Base-by-base conservation (phyloP, 2,797 vertebrate species). In the Microctenopoma steveboyesi region DNA sequence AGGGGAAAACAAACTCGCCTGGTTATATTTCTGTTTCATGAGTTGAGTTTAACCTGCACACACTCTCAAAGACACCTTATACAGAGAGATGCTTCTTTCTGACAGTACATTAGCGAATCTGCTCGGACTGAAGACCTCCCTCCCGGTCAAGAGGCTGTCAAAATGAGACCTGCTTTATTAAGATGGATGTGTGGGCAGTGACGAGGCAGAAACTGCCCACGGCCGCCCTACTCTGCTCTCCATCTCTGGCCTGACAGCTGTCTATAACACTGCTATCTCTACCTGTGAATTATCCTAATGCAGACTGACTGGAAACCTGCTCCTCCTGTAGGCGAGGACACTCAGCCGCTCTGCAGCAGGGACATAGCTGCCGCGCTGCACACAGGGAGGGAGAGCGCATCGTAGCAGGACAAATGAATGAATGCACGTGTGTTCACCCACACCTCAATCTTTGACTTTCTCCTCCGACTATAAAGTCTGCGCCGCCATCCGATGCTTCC, bases 211-310 rank as follows among this genome's bases (percentile, higher is more conserved):
- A 81, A 64, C 54, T 63, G 79, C 79, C 78, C 70, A 2, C 48
- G 76, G 84, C 81, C 18, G 66, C 67, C 76, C 81, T 74, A 56
- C 69, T 74, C 69, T 67, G 47, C 69, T 48, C 78, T 76, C 72
- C 57, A 46, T 78, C 86, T 86, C 69, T 4, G 45, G 51, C 56
- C 86, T 86, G 88, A 92, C 92, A 93, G 92, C 91, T 93, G 92
- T 92, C 92, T 90, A 87, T 92, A 92, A 87, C 84, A 28, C 84
- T 88, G 74, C 74, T n/a, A 69, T 85, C 64, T 88, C 78, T 64
- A 88, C 86, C 89, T 90, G 89, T 76, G 76, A 89, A 91, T 92
- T 85, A 93, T 77, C 53, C 88, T 88, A 89, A 92, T 79, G 60
- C 72, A 35, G 74, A 59, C 63, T 72, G 89, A 92, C 93, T 90